phyloP scores from a whole-genome alignment of 1,140 invertebrate genomes.

The Dendroctonus valens region DNA sequence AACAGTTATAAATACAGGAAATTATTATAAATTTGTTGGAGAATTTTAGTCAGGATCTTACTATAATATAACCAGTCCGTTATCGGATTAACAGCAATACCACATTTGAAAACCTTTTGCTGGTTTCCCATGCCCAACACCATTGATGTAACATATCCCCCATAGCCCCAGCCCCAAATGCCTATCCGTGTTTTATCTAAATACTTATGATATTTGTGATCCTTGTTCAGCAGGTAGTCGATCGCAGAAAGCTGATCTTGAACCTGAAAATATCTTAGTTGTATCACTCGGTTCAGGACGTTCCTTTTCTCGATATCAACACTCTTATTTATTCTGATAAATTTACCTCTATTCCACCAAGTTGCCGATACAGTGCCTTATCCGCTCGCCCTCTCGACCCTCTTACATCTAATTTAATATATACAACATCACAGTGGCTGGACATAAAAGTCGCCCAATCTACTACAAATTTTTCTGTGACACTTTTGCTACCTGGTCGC shows the following conservation, averaged over 20 bases:
- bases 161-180: slow-evolving; percentile 97
- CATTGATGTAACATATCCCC: slow-evolving; percentile 89
- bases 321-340: neutral
- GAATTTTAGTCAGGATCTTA: slow-evolving; percentile 55
- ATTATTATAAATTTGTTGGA: slow-evolving; percentile 12
- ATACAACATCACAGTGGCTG: slow-evolving; percentile 86
- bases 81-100: slow-evolving; percentile 89
- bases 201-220: slow-evolving; percentile 61
- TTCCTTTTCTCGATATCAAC: no score
- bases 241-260: slow-evolving; percentile 60
- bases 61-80: slow-evolving; percentile 94
- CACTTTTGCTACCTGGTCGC: slow-evolving; percentile 82
- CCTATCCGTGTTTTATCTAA: slow-evolving; percentile 84
- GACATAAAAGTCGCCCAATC: slow-evolving; percentile 94
- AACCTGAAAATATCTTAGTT: slow-evolving; percentile 7
- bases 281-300: no score
- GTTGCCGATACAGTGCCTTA: slow-evolving; percentile 70
- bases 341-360: slow-evolving; percentile 79
- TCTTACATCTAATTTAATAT: slow-evolving; percentile 83
- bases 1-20: no score
- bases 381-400: slow-evolving; percentile 82
- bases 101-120: slow-evolving; percentile 85
- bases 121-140: slow-evolving; percentile 82
- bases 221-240: slow-evolving; percentile 74
- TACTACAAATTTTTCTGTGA: slow-evolving; percentile 80